A percentile compares a stretch with the other conserved stretches of the same genome.
phyloP scores from a whole-genome alignment of 2,888 invertebrate species.

The Dyspetes luteomarginatus region DNA sequence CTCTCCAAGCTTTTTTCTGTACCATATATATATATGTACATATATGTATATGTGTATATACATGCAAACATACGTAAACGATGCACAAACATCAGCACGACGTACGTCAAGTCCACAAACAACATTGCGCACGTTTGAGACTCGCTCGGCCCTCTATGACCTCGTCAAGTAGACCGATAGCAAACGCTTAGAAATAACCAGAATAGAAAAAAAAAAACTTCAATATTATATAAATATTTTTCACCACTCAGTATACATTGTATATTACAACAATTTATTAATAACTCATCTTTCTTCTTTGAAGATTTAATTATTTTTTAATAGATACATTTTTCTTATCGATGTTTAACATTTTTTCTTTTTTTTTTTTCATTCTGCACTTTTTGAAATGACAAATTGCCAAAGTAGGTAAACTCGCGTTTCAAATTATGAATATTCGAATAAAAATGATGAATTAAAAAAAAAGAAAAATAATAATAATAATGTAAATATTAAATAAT shows the following conservation, averaged over 20 bases:
- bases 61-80: neutral
- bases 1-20: constrained; percentile 13
- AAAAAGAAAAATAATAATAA: no score
- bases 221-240: neutral
- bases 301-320: no score
- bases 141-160: constrained; percentile 15
- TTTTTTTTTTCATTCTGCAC: no score
- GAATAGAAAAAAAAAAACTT: neutral
- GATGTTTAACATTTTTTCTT: no score
- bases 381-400: no score
- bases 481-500: no score
- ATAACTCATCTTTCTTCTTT: neutral
- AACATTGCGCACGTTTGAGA: constrained; percentile 15
- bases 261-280: neutral
- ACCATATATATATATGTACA: neutral
- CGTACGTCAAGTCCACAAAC: constrained; percentile 24
- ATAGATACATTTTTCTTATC: no score
- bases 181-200: neutral
- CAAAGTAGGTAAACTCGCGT: no score
- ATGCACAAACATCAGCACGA: neutral
- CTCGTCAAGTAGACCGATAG: constrained; percentile 15
- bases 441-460: no score
- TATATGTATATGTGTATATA: neutral
- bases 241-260: neutral
- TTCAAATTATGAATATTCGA: neutral